Evolutionary conservation across 2,888 invertebrate species (phyloP).

Genomic region (Drosophila austrosaltans): DNA sequence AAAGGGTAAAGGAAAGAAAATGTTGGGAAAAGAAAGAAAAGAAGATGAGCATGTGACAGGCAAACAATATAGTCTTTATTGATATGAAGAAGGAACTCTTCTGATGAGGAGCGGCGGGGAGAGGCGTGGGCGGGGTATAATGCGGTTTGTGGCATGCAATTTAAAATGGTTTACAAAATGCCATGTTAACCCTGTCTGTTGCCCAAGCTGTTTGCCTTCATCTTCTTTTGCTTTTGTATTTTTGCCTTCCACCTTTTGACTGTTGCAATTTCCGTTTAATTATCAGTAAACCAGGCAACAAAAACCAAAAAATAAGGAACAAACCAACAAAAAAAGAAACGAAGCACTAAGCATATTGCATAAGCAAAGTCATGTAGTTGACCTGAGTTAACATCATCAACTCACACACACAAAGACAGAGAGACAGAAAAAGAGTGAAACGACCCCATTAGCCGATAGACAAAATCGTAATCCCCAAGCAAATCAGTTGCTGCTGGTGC

Average conservation of each 20-base stretch:
- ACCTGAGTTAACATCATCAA: slow-evolving; percentile 53
- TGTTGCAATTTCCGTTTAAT: slow-evolving; percentile 52
- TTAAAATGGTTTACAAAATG: slow-evolving; percentile 52
- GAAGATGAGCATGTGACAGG: slow-evolving; percentile 51
- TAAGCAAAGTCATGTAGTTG: slow-evolving; percentile 43
- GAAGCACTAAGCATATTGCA: slow-evolving; percentile 12
- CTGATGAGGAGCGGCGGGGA: neutral
- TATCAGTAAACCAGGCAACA: slow-evolving; percentile 35
- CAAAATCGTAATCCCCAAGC: slow-evolving; percentile 58
- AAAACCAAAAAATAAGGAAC: slow-evolving; percentile 11
- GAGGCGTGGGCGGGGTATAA: slow-evolving; percentile 28
- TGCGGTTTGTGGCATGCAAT: slow-evolving; percentile 55
- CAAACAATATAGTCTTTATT: slow-evolving; percentile 58
- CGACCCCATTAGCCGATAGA: slow-evolving; percentile 55
- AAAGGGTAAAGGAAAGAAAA: slow-evolving; percentile 4
- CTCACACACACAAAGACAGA: slow-evolving; percentile 9
- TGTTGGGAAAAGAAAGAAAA: slow-evolving; percentile 22
- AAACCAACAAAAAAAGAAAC: neutral
- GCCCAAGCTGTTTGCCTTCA: slow-evolving; percentile 40
- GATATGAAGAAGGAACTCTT: slow-evolving; percentile 33
- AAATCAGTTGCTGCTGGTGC: slow-evolving; percentile 47
- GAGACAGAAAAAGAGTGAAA: slow-evolving; percentile 27
- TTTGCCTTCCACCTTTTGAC: slow-evolving; percentile 31
- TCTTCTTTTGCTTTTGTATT: slow-evolving; percentile 18
- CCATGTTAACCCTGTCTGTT: slow-evolving; percentile 25